Base-by-base conservation (phyloP, 1,140 invertebrate genomes). In the Pantala flavescens region DNA sequence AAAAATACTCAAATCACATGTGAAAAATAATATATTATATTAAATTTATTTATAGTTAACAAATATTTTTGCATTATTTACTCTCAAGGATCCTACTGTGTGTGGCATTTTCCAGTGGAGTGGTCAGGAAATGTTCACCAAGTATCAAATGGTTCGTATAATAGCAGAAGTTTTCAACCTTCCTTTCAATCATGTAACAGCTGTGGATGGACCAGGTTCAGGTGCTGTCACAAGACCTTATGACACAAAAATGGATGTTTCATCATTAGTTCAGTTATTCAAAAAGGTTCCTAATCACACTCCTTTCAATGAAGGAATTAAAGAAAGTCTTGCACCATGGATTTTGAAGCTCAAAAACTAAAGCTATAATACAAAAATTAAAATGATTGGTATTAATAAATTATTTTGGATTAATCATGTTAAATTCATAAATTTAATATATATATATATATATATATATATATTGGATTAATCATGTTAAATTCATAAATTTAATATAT, bases 81-180 rank as follows among this genome's bases (percentile, higher is more conserved):
- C n/a, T n/a, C 77, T 43, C 70, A n/a, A 82, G 81, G 75, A 74
- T 73, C 36, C 74, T 73, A 24, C 73, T 42, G 12, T 85, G n/a
- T 76, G 75, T 73, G 85, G 85, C 24, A 81, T 85, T 24, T 87
- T 82, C 77, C 86, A 87, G 70, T 87, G 84, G 82, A 83, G 82
- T 79, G 85, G 85, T 5, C 76, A 81, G 74, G 85, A 88, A 79
- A 77, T 79, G 19, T 81, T 87, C 78, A 88, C 86, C 19, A 88
- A 88, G 76, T 87, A 86, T 79, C 81, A 84, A 72, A 88, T 88
- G 86, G 80, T 82, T 9, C 36, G 83, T 71, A 78, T 79, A 7
- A 88, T 88, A 81, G 83, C 84, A 7, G 76, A 82, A 23, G 77
- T 80, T 10, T 86, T 87, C 76, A 76, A 78, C 9, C 74, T 86